phyloP scores from a whole-genome alignment of 2,113 vertebrate species.

The Pomatorhinus ruficollis region DNA sequence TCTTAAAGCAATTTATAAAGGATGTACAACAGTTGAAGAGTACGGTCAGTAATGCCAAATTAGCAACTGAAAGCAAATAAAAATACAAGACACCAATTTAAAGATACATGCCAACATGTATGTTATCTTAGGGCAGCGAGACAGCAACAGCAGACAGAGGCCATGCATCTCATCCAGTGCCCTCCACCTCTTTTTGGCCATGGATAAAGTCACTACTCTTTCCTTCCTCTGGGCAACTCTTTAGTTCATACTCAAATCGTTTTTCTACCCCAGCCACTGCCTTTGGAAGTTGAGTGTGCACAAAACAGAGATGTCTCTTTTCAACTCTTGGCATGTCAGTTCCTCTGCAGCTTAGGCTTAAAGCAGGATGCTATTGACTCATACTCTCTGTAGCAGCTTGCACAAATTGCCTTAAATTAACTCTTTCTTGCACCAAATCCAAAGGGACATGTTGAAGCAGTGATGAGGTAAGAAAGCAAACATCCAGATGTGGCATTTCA shows the following conservation, averaged over 20 bases:
- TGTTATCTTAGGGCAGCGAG: neutral
- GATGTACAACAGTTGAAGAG: neutral
- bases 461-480: neutral
- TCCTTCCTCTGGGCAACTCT: neutral
- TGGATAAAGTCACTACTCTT: neutral
- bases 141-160: neutral
- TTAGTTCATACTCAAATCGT: neutral
- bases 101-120: neutral
- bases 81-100: neutral
- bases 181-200: neutral
- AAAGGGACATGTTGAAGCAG: neutral
- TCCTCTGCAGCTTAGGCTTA: neutral
- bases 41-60: neutral
- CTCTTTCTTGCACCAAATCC: slow-evolving; percentile 10
- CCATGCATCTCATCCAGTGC: neutral
- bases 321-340: neutral
- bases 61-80: slow-evolving; percentile 5
- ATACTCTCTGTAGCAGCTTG: neutral
- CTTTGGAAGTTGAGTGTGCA: neutral
- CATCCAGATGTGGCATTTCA: neutral
- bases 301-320: neutral
- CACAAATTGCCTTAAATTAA: slow-evolving; percentile 13
- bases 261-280: neutral
- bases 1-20: slow-evolving; percentile 47
- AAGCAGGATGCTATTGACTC: neutral